phyloP scores from a whole-genome alignment of 2,888 invertebrate species.

The Luperina testacea region DNA sequence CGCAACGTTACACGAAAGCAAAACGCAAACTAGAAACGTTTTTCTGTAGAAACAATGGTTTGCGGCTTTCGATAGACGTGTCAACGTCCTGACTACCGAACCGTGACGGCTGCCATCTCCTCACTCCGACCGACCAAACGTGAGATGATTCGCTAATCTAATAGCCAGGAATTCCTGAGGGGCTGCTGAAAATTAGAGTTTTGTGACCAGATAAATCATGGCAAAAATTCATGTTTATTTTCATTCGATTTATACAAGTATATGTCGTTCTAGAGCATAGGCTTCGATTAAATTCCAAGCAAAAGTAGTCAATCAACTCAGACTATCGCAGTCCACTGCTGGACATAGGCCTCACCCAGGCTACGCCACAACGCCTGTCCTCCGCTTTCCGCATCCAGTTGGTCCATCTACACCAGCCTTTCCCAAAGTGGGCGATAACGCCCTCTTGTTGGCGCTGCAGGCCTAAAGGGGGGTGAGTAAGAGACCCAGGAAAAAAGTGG shows the following conservation, averaged over 20 bases:
- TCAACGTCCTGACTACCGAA: slow-evolving; percentile 83
- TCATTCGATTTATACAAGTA: neutral
- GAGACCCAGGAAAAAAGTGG: no score
- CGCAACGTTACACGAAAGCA: slow-evolving; percentile 36
- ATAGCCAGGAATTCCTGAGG: slow-evolving; percentile 37
- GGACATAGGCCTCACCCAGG: no score
- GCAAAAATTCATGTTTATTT: neutral
- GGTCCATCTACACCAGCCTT: no score
- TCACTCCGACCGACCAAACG: slow-evolving; percentile 65
- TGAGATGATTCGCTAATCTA: slow-evolving; percentile 61
- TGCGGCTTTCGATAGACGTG: slow-evolving; percentile 85
- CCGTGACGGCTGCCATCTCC: slow-evolving; percentile 77
- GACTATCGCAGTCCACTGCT: no score
- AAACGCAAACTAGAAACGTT: slow-evolving; percentile 67
- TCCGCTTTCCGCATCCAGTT: no score
- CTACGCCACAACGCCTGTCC: no score
- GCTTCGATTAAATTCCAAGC: neutral
- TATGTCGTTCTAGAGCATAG: neutral
- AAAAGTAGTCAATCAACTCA: neutral
- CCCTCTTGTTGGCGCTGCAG: no score
- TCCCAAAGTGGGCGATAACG: no score
- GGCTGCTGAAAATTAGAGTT: neutral
- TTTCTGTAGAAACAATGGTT: slow-evolving; percentile 80
- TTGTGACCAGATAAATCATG: neutral
- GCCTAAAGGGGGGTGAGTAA: no score